phyloP scores from a whole-genome alignment of 2,888 invertebrate species.

The Achlya flavicornis region DNA sequence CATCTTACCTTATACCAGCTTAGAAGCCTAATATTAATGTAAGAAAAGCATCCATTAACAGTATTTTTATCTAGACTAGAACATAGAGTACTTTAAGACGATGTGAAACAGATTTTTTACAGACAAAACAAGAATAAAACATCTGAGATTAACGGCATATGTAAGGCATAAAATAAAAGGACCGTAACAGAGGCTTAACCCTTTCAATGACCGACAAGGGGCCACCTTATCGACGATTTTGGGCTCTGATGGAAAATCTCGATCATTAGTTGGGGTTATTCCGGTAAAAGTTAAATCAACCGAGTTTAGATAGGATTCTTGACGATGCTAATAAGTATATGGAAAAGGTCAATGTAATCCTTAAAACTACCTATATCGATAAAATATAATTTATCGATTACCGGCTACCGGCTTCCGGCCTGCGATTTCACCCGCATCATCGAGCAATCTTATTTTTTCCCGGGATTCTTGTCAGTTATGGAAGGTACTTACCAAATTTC shows the following conservation, averaged over 20 bases:
- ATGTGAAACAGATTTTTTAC: conserved; percentile 9
- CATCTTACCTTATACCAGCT: too few species aligned
- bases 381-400: too few species aligned
- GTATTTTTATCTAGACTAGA: too few species aligned
- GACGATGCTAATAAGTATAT: not conserved
- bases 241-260: conserved; percentile 26
- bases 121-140: conserved; percentile 23
- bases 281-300: conserved; percentile 2
- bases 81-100: too few species aligned
- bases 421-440: too few species aligned
- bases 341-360: not conserved
- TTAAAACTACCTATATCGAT: not conserved
- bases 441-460: too few species aligned
- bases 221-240: conserved; percentile 31
- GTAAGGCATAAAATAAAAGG: conserved; percentile 31
- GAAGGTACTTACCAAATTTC: too few species aligned
- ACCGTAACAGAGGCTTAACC: conserved; percentile 37
- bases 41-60: too few species aligned
- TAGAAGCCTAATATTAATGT: too few species aligned
- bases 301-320: not conserved
- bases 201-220: conserved; percentile 40
- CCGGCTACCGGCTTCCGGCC: too few species aligned
- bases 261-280: conserved; percentile 1
- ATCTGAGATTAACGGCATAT: conserved; percentile 30
- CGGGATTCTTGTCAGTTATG: too few species aligned